These are phyloP conservation scores for Sapajus apella DNA, from an alignment of 2,113 vertebrate species.

Conservation along the genomic window DNA sequence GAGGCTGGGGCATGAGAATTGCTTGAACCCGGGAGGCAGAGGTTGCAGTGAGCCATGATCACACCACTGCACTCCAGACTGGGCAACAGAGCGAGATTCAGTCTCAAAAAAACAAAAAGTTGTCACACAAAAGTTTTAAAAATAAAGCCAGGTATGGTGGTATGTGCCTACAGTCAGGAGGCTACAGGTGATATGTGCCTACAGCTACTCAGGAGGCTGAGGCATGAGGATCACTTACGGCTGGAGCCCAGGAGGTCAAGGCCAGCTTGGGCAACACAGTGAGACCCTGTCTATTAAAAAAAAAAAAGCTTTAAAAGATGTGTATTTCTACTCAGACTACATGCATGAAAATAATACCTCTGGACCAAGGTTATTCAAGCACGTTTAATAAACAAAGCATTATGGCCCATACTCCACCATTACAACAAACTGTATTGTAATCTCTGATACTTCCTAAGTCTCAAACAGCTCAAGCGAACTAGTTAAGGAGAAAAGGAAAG, in stretches of 20 bases:
- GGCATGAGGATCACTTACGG: neutral
- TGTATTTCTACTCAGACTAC: neutral
- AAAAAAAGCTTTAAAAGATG: neutral
- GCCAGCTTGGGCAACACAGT: neutral
- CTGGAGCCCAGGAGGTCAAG: neutral
- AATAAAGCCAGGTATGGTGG: neutral
- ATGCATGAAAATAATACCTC: neutral
- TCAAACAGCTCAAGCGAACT: neutral
- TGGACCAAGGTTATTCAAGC: neutral
- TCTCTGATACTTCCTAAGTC: neutral
- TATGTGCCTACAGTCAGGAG: neutral
- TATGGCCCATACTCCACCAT: neutral
- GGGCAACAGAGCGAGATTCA: no score
- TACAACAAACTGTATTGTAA: conserved; percentile 10
- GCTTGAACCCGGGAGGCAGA: no score
- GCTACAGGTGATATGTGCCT: no score
- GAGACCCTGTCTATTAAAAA: neutral
- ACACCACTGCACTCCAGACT: no score
- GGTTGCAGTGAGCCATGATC: no score
- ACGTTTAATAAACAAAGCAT: neutral
- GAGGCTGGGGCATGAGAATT: no score
- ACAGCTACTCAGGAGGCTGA: neutral
- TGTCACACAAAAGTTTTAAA: neutral
- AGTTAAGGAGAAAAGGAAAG: neutral
- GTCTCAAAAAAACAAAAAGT: neutral